Conservation (phyloP, 2,797 vertebrate species). For the Morus bassanus region DNA sequence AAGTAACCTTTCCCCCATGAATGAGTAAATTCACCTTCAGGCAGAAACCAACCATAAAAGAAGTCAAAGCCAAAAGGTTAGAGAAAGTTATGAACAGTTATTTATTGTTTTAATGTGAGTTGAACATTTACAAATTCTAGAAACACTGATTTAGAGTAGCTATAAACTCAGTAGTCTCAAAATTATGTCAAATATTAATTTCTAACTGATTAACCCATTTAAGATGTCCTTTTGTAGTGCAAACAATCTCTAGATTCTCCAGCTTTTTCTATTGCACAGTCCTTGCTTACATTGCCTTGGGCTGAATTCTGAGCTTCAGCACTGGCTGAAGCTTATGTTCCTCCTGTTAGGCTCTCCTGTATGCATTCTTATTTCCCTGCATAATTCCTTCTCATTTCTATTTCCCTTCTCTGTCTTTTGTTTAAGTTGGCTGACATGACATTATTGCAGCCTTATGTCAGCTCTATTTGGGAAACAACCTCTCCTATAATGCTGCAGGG, state of each 20-base stretch:
- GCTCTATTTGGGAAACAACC: background rate
- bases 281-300: background rate
- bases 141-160: background rate
- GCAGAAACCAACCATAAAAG: background rate
- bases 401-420: background rate
- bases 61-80: background rate
- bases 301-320: background rate
- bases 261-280: background rate
- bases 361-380: background rate
- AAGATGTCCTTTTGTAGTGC: background rate
- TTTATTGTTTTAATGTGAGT: background rate
- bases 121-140: background rate
- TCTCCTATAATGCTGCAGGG: background rate
- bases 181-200: background rate
- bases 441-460: background rate
- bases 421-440: background rate
- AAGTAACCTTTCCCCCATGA: background rate
- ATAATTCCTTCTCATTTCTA: background rate
- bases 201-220: background rate
- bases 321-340: background rate
- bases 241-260: background rate
- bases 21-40: slow-evolving; percentile 10
- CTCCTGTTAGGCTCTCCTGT: background rate
- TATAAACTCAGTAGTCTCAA: background rate
- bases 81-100: background rate